Evolutionary conservation across 2,113 vertebrate species (phyloP), one percentile per base, ranked within the genome.

Genomic region (Dryoscopus gambensis): DNA sequence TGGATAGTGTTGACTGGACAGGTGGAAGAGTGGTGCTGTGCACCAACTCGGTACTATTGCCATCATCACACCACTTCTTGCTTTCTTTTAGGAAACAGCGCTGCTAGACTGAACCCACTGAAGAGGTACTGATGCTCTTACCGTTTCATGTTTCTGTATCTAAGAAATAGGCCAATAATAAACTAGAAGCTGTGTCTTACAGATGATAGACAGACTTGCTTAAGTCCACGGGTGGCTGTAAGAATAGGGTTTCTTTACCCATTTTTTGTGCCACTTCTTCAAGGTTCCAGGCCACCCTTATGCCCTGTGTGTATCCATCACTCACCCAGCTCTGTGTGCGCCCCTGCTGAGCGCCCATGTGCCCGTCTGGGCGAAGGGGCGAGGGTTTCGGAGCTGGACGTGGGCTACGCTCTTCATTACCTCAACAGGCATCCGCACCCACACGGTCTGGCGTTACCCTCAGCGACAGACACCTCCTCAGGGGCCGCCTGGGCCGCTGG

Each of bases 261-360:
- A 17, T 22, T 23, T 37, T 39, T 70, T 59, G 56, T 11, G 28
- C 0, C 10, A 49, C 17, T 30, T 33, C 53, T 59, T 50, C 57
- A 52, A 7, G 12, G 44, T 35, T 67, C 37, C 13, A 14, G 67
- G 20, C 19, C 47, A 22, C 13, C 47, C 28, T 82, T 50, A 5
- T 0, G 2, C 20, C 30, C 39, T 3, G 22, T 1, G 25, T 2
- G 31, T 5, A 9, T 9, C 70, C 75, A 37, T 20, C 62, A 2
- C 28, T n/a, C 22, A 28, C 2, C 37, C 33, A 7, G 31, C 15
- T 2, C 2, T 5, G 22, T 0, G 4, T 4, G 4, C 0, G 4
- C 14, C 24, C 33, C 33, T 23, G 1, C 28, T 11, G 40, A 27
- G n/a, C 0, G 8, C 37, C 46, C 5, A 2, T 4, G 55, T 5